Conservation (phyloP, 2,797 vertebrate species). For the Strix occidentalis region DNA sequence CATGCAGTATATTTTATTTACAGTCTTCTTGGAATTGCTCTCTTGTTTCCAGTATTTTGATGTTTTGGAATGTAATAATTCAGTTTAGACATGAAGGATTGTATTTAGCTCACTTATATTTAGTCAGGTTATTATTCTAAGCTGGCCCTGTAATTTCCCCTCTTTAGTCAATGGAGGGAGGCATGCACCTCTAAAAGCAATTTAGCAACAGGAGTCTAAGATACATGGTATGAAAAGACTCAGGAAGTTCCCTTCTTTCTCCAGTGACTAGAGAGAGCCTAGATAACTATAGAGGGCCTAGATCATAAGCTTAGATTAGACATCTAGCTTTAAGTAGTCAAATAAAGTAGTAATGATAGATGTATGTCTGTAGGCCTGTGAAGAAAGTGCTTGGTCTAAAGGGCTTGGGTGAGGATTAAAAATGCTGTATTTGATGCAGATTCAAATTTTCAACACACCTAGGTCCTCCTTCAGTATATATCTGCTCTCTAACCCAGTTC, state of each 20-base stretch:
- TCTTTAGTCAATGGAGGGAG: background rate
- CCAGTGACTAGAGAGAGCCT: background rate
- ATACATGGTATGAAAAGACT: background rate
- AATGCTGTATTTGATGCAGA: background rate
- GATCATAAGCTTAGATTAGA: rapidly evolving
- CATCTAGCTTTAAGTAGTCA: background rate
- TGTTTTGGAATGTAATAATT: background rate
- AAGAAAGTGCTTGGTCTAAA: background rate
- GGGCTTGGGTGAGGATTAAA: background rate
- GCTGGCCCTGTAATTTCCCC: background rate
- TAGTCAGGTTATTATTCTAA: background rate
- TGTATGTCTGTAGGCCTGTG: background rate
- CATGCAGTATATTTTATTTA: background rate
- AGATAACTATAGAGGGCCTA: background rate
- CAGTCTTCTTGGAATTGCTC: background rate
- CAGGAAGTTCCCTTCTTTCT: background rate
- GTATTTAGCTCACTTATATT: rapidly evolving
- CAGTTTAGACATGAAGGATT: background rate
- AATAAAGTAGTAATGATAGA: background rate
- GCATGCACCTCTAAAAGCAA: background rate
- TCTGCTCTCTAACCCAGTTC: background rate
- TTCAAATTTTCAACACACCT: background rate
- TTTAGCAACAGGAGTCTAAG: background rate
- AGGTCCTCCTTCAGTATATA: background rate
- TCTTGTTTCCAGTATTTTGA: background rate